Conservation (phyloP, 2,113 vertebrate species). For the Ailuropoda melanoleuca region DNA sequence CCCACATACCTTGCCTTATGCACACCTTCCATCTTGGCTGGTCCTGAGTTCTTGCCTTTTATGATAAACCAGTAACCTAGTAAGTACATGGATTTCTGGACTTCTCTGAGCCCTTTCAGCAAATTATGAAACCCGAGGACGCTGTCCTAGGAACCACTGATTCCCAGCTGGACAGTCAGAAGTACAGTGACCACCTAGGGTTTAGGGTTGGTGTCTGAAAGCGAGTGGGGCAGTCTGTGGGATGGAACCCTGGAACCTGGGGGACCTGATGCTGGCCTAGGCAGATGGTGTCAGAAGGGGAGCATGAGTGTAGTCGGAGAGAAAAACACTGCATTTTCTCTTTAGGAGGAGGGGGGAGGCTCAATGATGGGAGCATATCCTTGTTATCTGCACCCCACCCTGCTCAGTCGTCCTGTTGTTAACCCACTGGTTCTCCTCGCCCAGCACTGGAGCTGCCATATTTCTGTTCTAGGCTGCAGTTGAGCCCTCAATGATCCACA, state of each 20-base stretch:
- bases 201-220: not conserved
- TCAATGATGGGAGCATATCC: no score
- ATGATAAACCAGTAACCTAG: not conserved
- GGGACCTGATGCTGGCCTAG: not conserved
- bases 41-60: not conserved
- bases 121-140: not conserved
- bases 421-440: not conserved
- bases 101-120: not conserved
- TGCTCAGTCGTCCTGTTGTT: not conserved
- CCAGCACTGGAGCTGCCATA: not conserved
- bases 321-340: not conserved
- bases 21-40: not conserved
- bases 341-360: not conserved
- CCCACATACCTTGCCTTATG: no score
- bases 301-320: not conserved
- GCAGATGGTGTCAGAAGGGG: not conserved
- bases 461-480: not conserved
- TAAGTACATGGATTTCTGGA: not conserved
- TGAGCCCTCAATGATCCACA: not conserved
- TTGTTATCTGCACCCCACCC: not conserved
- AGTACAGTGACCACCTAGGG: not conserved
- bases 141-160: not conserved
- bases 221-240: not conserved
- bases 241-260: not conserved
- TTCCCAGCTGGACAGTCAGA: not conserved